Evolutionary conservation across 2,888 invertebrate species (phyloP), one percentile per base, ranked within the genome.

Genomic region (Lithosia quadra): DNA sequence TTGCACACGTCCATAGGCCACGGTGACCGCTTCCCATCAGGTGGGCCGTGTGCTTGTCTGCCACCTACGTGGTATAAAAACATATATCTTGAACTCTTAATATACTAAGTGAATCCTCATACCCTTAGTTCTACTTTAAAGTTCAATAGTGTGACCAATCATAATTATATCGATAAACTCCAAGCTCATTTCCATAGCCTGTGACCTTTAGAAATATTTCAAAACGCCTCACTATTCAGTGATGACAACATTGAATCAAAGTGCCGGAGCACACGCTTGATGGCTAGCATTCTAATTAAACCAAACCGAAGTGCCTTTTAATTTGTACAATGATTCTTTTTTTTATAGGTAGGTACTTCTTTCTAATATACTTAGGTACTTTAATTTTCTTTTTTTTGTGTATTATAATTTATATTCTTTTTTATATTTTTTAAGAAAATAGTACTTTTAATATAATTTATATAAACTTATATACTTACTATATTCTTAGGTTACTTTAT

Each of bases 191-290:
- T 57, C 22, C 11, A 56, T 24, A 36, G 55, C 55, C 18, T 33
- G 57, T 77, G 75, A 75, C 75, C 78, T 77, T 39, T 21, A 74
- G 67, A 43, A 62, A 70, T 71, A 63, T n/a, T 60, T 72, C 69
- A 71, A 36, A 58, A 59, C n/a, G 69, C 69, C 73, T 70, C 65
- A 72, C 67, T 67, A 55, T 67, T 56, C 67, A n/a, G 34, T 72
- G 72, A 63, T 66, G 43, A 66, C 64, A 80, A 65, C 78, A 80
- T 71, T 71, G 72, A 68, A 73, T 68, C 60, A 11, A 78, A 80
- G 71, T 67, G 67, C 68, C 68, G 24, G 56, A 63, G 66, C 77
- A 77, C 80, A 78, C 78, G 80, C 78, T 73, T 65, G 15, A 56
- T n/a, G 71, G 67, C 57, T 56, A 43, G 59, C 57, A 63, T 55